Base-by-base conservation (phyloP, 2,113 vertebrate genomes). In the Ailuropoda melanoleuca region DNA sequence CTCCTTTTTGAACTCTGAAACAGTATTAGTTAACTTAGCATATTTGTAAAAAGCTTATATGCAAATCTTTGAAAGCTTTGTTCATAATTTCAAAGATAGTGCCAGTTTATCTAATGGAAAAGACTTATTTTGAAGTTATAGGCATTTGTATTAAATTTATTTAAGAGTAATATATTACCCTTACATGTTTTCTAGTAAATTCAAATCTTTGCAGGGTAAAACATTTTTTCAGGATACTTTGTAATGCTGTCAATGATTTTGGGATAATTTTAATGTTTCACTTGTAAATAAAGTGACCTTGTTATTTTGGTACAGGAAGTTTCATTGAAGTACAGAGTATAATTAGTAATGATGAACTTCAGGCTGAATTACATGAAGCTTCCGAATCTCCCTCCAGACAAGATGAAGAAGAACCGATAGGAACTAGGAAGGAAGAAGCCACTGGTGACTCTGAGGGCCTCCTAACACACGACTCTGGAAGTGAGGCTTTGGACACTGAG, bases 251-350 rank as follows among this genome's bases (percentile, higher is more conserved):
- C 50, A 50, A 56, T 66, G 50, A 75, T 50, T 66, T 95, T 31
- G 43, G 39, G 75, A 39, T 56, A 19, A 15, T 53, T 88, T 68
- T 48, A 55, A 64, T 43, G 26, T 48, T 84, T 93, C 23, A 70
- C 37, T 37, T 83, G 39, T 39, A 56, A 58, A 53, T 60, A 58
- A 91, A 91, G 9, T 93, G 64, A 94, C 43, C 46, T 39, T 58
- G 43, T 80, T 95, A 12, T 95, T 88, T 97, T 89, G 93, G 17
- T 62, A 64, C 92, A 99, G 99, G 98, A 93, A 99, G 99, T 95
- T 99, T 99, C 97, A 98, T 99, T 97, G 99, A 99, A 97, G 99
- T 99, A 58, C 97, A 96, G 70, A 92, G 91, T 93, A 86, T 98
- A 92, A 6, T 10, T 24, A 95, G 87, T 91, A 93, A 93, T 31